These are phyloP conservation scores for Allacma fusca DNA, from an alignment of 2,888 invertebrate genomes.

Conservation along the genomic window DNA sequence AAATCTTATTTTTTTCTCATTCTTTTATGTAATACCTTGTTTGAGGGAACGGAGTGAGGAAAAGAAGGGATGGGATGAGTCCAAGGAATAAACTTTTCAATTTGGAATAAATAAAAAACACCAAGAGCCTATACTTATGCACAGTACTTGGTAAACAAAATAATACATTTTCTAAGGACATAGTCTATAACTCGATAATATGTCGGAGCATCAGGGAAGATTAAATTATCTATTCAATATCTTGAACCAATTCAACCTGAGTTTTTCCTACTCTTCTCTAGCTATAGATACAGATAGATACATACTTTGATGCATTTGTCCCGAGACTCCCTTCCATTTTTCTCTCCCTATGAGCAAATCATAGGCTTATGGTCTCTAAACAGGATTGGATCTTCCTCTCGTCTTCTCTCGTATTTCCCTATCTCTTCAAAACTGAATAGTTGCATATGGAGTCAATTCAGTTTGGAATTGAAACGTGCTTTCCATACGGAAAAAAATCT, in stretches of 20 bases:
- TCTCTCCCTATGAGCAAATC: constrained; percentile 8
- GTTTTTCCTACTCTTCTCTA: background rate
- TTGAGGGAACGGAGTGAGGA: background rate
- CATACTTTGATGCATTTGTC: background rate
- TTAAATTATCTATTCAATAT: constrained; percentile 30
- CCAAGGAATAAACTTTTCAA: constrained; percentile 26
- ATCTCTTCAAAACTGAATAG: background rate
- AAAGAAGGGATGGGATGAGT: background rate
- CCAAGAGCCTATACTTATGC: too few relatives aligned
- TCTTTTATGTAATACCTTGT: background rate
- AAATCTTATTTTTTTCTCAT: background rate
- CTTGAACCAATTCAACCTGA: constrained; percentile 25
- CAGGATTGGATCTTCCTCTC: constrained; percentile 1
- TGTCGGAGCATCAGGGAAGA: constrained; percentile 34
- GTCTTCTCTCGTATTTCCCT: background rate
- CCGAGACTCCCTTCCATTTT: background rate
- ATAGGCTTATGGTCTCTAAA: constrained; percentile 8
- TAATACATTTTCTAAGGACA: too few relatives aligned
- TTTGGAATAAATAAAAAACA: constrained; percentile 34
- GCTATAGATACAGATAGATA: too few relatives aligned
- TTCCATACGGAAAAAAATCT: constrained; percentile 19
- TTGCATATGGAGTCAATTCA: constrained; percentile 25
- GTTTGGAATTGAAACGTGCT: constrained; percentile 31
- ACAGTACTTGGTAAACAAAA: too few relatives aligned
- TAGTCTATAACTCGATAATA: constrained; percentile 32